Base-by-base conservation (phyloP, 1,140 invertebrate genomes). In the Maconellicoccus hirsutus region DNA sequence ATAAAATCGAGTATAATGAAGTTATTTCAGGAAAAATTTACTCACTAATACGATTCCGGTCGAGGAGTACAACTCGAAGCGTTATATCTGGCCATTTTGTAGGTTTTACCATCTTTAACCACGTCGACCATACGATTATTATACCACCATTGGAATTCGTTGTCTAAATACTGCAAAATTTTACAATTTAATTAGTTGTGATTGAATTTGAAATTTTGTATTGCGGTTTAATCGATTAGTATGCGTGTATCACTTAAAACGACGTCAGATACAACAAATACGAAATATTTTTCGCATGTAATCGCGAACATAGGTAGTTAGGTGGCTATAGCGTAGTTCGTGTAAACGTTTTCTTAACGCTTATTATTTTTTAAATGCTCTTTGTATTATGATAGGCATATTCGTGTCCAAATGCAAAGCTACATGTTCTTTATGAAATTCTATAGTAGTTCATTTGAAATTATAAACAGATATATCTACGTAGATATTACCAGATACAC, bases 11-110 rank as follows among this genome's bases (percentile, higher is more conserved):
- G 39, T 42, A 42, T 10, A 42, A n/a, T 42, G n/a, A 42, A 42
- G 8, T 42, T 19, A 29, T 52, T 70, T 10, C 8, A 16, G 8
- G 12, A 7, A 10, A 59, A 1, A 6, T n/a, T n/a, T 21, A 72
- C 78, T 76, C 77, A 87, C 83, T 82, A 83, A 79, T 91, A 94
- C 27, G 89, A 90, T 78, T 93, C 91, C 0, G 91, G 91, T 59
- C 91, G 82, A 3, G 92, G 92, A 8, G 86, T 86, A 10, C 79
- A 78, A 42, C 82, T 84, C 33, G 75, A 75, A 6, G 76, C 76
- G 72, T 81, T 79, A 42, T 86, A 85, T n/a, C 84, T 82, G 1
- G 85, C 81, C 73, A 92, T 77, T 33, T 78, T 81, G 73, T 86
- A 86, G 21, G 79, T 80, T 23, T 80, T 79, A 0, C 82, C 83